Evolutionary conservation across 2,888 invertebrate genomes (phyloP), one percentile per base, ranked within the genome.

Genomic region (Noctua pronuba): DNA sequence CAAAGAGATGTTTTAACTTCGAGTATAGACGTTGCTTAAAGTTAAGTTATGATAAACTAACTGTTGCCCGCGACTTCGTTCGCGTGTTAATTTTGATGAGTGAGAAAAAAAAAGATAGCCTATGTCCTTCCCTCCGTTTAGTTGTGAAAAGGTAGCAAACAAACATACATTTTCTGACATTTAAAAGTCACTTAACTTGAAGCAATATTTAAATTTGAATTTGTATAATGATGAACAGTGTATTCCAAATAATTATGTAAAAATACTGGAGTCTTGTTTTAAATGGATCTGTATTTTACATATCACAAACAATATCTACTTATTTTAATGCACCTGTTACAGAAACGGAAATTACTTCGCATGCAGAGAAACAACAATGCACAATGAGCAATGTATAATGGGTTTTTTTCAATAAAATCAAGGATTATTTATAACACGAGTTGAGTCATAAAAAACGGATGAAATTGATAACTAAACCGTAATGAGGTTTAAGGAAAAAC

Each of bases 271-370:
- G 6, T 24, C 18, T 65, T 24, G 11, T 31, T 49, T 49, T 38
- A 21, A 31, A 28, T 38, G 16, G 2, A 16, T 10, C 24, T n/a
- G 10, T 21, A 46, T 41, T 77, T 2, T 24, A 10, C 13, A 38
- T 46, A 4, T 28, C 46, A 38, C 24, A 24, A 75, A 76, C 35
- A 49, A 21, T 44, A 35, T 31, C 11, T 35, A 44, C 31, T 21
- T 60, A 10, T 60, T 60, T 65, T 7, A 49, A 52, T 52, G 18
- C 73, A 62, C 41, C 49, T 75, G 60, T 75, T 24, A 75, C 74
- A 72, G 58, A 75, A 75, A 75, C 58, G 31, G 73, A 66, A 67
- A 60, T 77, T 31, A 58, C 55, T 55, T 77, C 6, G 24, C 31
- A 66, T 58, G 52, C 28, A 65, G 16, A 31, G 28, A 52, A 58